These are phyloP conservation scores for Carassius auratus DNA, from an alignment of 2,113 vertebrate species.

Conservation along the genomic window DNA sequence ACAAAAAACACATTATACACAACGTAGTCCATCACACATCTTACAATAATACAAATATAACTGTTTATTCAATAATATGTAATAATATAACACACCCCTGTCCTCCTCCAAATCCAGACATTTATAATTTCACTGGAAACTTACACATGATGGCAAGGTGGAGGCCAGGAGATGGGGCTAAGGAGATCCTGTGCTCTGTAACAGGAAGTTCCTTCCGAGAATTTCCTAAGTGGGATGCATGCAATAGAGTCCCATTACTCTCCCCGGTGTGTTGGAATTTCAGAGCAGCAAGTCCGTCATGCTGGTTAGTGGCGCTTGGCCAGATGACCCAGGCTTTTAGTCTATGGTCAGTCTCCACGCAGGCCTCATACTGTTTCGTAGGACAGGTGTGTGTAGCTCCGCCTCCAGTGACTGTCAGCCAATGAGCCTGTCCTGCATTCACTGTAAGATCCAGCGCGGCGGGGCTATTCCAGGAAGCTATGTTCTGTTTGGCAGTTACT, in stretches of 20 bases:
- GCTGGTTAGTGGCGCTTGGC: conserved; percentile 7
- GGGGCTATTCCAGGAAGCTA: conserved; percentile 25
- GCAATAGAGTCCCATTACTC: conserved; percentile 48
- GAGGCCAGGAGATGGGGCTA: conserved; percentile 63
- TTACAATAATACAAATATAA: conserved; percentile 83
- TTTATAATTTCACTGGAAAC: conserved; percentile 71
- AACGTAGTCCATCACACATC: conserved; percentile 47
- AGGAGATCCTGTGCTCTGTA: conserved; percentile 56
- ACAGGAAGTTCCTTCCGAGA: conserved; percentile 59
- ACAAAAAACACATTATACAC: neutral
- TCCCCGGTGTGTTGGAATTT: neutral
- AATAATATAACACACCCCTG: conserved; percentile 70
- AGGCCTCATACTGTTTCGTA: conserved; percentile 25
- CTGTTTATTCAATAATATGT: conserved; percentile 77
- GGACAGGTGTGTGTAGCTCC: conserved; percentile 55
- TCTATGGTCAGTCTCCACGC: neutral
- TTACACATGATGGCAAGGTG: conserved; percentile 67
- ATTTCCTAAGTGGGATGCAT: conserved; percentile 67
- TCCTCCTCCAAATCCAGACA: conserved; percentile 63
- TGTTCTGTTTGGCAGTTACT: neutral
- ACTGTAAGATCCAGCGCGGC: neutral
- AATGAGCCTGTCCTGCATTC: conserved; percentile 19
- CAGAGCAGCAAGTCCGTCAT: neutral
- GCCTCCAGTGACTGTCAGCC: conserved; percentile 16
- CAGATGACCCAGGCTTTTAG: neutral